Evolutionary conservation across 2,888 invertebrate species (phyloP).

Genomic region (Aquatica leii): DNA sequence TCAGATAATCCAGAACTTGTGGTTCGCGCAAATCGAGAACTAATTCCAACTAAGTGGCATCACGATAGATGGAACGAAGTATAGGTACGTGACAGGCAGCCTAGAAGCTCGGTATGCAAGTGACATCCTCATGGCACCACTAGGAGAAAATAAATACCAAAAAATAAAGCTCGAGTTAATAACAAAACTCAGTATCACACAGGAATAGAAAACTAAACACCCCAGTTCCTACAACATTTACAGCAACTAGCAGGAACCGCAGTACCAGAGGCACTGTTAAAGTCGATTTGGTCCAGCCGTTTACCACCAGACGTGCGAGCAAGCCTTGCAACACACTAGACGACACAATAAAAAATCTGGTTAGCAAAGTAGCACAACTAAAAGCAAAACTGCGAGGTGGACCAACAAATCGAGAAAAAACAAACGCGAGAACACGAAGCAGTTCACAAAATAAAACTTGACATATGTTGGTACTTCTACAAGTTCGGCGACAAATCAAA

Average conservation of each 20-base stretch:
- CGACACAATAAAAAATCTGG: not conserved
- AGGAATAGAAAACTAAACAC: not conserved
- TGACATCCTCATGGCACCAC: conserved; percentile 1
- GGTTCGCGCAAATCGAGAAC: conserved; percentile 47
- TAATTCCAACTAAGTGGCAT: conserved; percentile 43
- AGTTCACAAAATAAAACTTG: not conserved
- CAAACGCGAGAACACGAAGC: conserved; percentile 67
- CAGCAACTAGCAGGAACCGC: not conserved
- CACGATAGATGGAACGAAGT: conserved; percentile 40
- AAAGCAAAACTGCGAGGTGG: conserved; percentile 1
- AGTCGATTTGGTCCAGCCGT: conserved; percentile 10
- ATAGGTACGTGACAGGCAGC: conserved; percentile 38
- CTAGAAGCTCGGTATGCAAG: conserved; percentile 7
- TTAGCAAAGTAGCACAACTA: not conserved
- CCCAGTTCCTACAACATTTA: conserved; percentile 9
- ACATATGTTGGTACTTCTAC: conserved; percentile 33
- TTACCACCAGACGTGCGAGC: conserved; percentile 1
- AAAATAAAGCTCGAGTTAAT: conserved; percentile 2
- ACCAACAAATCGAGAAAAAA: not conserved
- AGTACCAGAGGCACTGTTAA: not conserved
- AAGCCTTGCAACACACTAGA: not conserved
- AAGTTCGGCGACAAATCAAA: conserved; percentile 15
- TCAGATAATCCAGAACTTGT: conserved; percentile 44
- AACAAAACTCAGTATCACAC: not conserved
- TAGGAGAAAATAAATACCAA: not conserved